These are phyloP conservation scores for Dryadula phaetusa DNA, from an alignment of 2,888 invertebrate genomes.

Conservation along the genomic window DNA sequence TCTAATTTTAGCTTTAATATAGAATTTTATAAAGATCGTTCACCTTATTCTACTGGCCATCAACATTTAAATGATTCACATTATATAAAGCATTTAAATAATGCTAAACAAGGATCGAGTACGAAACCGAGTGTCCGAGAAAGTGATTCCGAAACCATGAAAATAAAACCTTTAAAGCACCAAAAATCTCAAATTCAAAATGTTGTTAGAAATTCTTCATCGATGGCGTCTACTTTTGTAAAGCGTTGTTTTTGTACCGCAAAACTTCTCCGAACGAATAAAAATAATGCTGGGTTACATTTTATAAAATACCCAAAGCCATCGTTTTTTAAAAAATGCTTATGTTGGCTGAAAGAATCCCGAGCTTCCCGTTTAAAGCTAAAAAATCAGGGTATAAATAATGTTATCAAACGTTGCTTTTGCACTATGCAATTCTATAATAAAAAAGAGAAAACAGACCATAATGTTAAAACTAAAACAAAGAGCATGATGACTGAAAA, in stretches of 20 bases:
- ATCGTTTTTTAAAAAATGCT: slow-evolving; percentile 32
- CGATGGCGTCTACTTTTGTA: slow-evolving; percentile 36
- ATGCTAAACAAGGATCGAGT: background rate
- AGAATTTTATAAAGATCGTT: slow-evolving; percentile 47
- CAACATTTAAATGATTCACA: background rate
- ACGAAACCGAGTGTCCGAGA: background rate
- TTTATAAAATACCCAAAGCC: slow-evolving; percentile 18
- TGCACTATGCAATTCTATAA: slow-evolving; percentile 34
- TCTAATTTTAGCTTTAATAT: slow-evolving; percentile 49
- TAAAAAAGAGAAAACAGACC: background rate
- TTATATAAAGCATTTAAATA: slow-evolving; percentile 9
- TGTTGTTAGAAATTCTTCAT: slow-evolving; percentile 28
- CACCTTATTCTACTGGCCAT: background rate
- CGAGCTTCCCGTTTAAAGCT: slow-evolving; percentile 17
- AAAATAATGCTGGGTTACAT: slow-evolving; percentile 26
- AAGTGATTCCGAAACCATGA: slow-evolving; percentile 9
- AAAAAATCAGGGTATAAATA: slow-evolving; percentile 31
- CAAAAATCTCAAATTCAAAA: slow-evolving; percentile 29
- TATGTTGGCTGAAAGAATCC: slow-evolving; percentile 32
- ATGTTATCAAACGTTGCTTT: slow-evolving; percentile 38
- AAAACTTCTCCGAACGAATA: slow-evolving; percentile 20
- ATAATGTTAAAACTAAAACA: slow-evolving; percentile 33
- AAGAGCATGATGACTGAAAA: slow-evolving; percentile 41
- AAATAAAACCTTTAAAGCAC: background rate
- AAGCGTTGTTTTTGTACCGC: slow-evolving; percentile 44